Evolutionary conservation across 2,797 vertebrate genomes (phyloP).

Genomic region (Xenopus petersii): DNA sequence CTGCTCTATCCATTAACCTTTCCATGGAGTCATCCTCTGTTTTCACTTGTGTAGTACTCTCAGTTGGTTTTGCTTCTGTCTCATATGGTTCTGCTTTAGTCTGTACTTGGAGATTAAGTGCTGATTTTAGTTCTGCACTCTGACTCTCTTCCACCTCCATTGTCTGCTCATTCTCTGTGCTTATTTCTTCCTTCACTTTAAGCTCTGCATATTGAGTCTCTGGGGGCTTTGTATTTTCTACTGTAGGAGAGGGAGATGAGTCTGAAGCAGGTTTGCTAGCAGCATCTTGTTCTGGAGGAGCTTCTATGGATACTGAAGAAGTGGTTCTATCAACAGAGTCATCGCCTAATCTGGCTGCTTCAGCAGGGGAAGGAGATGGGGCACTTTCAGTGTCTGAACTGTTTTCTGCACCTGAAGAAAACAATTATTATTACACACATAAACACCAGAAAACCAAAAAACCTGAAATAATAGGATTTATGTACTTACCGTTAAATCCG

Average conservation of each 20-base stretch:
- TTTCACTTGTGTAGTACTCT: slow-evolving; percentile 80
- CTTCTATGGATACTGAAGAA: slow-evolving; percentile 55
- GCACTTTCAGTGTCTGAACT: slow-evolving; percentile 98
- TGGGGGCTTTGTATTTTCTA: slow-evolving; percentile 64
- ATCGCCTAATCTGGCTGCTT: slow-evolving; percentile 78
- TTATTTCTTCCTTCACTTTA: slow-evolving; percentile 79
- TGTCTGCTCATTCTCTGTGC: slow-evolving; percentile 70
- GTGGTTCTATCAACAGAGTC: slow-evolving; percentile 66
- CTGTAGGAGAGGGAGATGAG: slow-evolving; percentile 56
- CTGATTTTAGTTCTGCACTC: slow-evolving; percentile 63
- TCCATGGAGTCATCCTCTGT: slow-evolving; percentile 68
- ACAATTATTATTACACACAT: not conserved
- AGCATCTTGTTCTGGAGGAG: slow-evolving; percentile 67
- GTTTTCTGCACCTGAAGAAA: slow-evolving; percentile 84
- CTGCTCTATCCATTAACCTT: slow-evolving; percentile 73
- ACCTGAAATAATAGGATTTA: no score
- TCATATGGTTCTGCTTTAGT: slow-evolving; percentile 85
- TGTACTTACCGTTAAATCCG: no score
- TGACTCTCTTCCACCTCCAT: slow-evolving; percentile 73
- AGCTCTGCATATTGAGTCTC: slow-evolving; percentile 73
- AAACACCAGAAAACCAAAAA: no score
- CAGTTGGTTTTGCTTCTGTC: slow-evolving; percentile 70
- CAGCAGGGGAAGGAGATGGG: slow-evolving; percentile 88
- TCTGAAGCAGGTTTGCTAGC: slow-evolving; percentile 51
- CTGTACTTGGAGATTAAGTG: slow-evolving; percentile 68